phyloP scores from a whole-genome alignment of 2,888 invertebrate species.

The Xylota sylvarum region DNA sequence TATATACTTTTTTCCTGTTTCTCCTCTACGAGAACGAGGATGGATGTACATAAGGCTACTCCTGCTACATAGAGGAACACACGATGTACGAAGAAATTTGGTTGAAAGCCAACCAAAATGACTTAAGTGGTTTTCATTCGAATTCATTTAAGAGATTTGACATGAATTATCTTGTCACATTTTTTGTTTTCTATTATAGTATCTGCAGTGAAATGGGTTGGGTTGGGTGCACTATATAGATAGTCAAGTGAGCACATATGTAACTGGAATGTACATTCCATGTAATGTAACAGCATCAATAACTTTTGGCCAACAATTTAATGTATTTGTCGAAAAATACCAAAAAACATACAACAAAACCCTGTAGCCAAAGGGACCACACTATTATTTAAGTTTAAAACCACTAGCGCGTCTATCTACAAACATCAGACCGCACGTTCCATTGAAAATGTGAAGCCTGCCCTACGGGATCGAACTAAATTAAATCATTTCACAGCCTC shows the following conservation, averaged over 20 bases:
- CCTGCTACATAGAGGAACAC: neutral
- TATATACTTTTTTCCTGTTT: conserved; percentile 4
- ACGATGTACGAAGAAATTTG: conserved; percentile 57
- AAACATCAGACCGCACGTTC: neutral
- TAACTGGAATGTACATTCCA: conserved; percentile 28
- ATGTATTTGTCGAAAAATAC: neutral
- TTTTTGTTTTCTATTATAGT: conserved; percentile 6
- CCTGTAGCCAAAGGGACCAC: neutral
- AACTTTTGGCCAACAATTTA: neutral
- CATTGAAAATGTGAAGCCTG: neutral
- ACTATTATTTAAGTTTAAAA: neutral
- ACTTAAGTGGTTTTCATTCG: conserved; percentile 76
- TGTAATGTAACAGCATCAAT: conserved; percentile 17
- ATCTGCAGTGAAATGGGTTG: neutral
- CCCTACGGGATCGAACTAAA: conserved; percentile 71
- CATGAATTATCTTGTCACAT: conserved; percentile 60
- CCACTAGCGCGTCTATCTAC: neutral
- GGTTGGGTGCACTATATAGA: neutral
- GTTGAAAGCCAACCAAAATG: conserved; percentile 74
- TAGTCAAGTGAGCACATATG: neutral
- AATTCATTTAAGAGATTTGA: conserved; percentile 73
- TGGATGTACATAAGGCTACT: neutral
- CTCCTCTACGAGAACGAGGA: neutral
- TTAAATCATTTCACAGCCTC: conserved; percentile 84
- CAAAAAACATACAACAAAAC: neutral